Conservation (phyloP, 2,797 vertebrate genomes). For the Glyptemys insculpta region DNA sequence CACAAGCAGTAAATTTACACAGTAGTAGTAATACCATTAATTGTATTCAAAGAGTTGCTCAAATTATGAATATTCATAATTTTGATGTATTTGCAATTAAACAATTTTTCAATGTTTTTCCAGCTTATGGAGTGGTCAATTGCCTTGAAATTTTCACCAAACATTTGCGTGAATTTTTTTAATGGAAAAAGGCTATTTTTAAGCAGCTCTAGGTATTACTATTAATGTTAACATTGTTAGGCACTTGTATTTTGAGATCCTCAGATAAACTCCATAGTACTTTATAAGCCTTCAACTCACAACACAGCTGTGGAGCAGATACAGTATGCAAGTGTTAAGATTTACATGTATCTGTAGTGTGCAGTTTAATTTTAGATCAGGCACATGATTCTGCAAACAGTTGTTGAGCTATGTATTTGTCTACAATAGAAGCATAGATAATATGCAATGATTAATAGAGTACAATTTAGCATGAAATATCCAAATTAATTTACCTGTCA, state of each 20-base stretch:
- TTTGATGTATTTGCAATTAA: background rate
- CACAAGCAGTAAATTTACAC: background rate
- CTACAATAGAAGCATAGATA: conserved; percentile 21
- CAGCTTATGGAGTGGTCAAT: too few species aligned
- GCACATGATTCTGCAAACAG: conserved; percentile 39
- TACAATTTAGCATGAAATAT: conserved; percentile 43
- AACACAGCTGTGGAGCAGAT: background rate
- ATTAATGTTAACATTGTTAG: background rate
- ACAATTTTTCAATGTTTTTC: too few species aligned
- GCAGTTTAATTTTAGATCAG: background rate
- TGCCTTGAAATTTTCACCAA: background rate
- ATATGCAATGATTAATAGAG: conserved; percentile 47
- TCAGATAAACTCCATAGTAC: background rate
- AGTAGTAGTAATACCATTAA: background rate
- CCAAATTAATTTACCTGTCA: conserved; percentile 75
- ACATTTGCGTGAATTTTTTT: background rate
- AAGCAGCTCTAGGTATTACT: background rate
- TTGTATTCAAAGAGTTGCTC: background rate
- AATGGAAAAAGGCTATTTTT: background rate
- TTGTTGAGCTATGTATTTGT: conserved; percentile 42
- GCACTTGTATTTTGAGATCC: background rate
- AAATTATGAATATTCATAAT: background rate
- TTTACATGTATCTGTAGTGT: background rate
- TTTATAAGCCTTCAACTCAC: background rate
- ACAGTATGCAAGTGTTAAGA: background rate